phyloP scores from a whole-genome alignment of 2,797 vertebrate species.

The Etheostoma perlongum region DNA sequence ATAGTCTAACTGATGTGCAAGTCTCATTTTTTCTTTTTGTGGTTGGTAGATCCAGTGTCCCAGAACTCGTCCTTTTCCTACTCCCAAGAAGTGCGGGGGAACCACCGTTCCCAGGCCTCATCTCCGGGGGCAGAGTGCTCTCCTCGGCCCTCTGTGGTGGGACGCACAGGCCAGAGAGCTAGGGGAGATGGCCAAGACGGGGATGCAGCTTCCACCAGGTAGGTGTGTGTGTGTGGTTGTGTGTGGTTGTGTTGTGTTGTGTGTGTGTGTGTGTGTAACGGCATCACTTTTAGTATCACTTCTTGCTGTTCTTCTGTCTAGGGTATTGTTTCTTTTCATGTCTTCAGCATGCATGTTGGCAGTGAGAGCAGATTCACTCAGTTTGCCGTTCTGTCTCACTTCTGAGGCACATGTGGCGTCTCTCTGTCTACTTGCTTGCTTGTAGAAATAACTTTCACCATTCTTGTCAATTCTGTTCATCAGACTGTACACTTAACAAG shows the following conservation, averaged over 20 bases:
- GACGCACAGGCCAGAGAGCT: conserved; percentile 91
- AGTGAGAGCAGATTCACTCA: conserved; percentile 15
- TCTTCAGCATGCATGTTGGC: conserved; percentile 5
- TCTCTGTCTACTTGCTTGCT: conserved; percentile 16
- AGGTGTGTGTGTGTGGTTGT: too few relatives aligned
- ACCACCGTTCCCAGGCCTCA: conserved; percentile 86
- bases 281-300: background rate
- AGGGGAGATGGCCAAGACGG: conserved; percentile 97
- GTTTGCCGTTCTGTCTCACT: conserved; percentile 29
- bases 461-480: conserved; percentile 32
- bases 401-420: conserved; percentile 27
- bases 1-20: background rate
- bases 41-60: conserved; percentile 87
- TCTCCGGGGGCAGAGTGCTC: conserved; percentile 90
- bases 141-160: conserved; percentile 93
- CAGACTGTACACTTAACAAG: conserved; percentile 13
- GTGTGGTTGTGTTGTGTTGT: too few relatives aligned
- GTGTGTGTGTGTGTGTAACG: too few relatives aligned
- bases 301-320: conserved; percentile 2
- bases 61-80: conserved; percentile 95
- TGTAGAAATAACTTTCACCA: conserved; percentile 27
- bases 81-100: conserved; percentile 86
- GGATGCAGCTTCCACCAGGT: conserved; percentile 92
- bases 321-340: conserved; percentile 20
- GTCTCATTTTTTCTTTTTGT: background rate